Evolutionary conservation across 2,797 vertebrate species (phyloP).

Genomic region (Sebastolobus alascanus): DNA sequence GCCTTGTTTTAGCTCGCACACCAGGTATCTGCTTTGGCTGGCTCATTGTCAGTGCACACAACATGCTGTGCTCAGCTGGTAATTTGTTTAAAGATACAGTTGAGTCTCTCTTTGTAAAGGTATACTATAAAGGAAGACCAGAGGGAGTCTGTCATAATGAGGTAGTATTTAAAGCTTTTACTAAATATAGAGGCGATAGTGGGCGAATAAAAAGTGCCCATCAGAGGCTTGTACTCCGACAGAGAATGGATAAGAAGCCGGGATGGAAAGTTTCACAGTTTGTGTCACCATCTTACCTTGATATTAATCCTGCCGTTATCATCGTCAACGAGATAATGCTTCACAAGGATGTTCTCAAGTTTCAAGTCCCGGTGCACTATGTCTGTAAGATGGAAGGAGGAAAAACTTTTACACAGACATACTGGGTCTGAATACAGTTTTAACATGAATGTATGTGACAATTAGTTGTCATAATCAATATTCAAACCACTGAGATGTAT

Average conservation of each 20-base stretch:
- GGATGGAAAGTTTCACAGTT: constrained; percentile 37
- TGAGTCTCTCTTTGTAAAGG: constrained; percentile 61
- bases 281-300: constrained; percentile 85
- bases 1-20: constrained; percentile 62
- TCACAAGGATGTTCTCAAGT: constrained; percentile 94
- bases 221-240: constrained; percentile 29
- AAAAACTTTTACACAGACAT: constrained; percentile 11
- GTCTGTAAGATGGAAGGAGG: constrained; percentile 78
- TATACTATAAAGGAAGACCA: constrained; percentile 61
- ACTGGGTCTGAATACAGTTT: not conserved
- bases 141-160: constrained; percentile 72
- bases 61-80: constrained; percentile 61
- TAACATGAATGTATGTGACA: not conserved
- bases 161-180: constrained; percentile 68
- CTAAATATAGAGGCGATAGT: constrained; percentile 45
- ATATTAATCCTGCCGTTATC: constrained; percentile 87
- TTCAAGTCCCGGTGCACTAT: constrained; percentile 92
- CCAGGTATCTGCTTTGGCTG: constrained; percentile 63
- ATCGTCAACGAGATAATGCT: constrained; percentile 84
- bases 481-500: not conserved
- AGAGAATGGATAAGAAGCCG: constrained; percentile 46
- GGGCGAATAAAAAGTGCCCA: constrained; percentile 29
- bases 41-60: constrained; percentile 58
- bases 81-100: constrained; percentile 72
- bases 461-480: not conserved